Evolutionary conservation across 2,888 invertebrate species (phyloP).

Genomic region (Dyspetes luteomarginatus): DNA sequence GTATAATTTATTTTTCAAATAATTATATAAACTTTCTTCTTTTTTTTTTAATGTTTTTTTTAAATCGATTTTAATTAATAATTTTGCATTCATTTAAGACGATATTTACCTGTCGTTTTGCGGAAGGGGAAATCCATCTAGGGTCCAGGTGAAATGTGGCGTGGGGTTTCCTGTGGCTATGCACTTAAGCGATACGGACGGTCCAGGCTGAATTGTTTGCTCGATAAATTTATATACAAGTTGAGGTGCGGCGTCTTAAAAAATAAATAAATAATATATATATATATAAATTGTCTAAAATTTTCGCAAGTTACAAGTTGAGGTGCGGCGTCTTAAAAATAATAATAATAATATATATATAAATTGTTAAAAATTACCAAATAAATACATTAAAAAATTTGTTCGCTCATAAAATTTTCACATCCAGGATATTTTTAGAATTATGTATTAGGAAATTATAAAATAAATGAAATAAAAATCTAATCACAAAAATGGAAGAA

Average conservation of each 20-base stretch:
- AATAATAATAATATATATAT: not conserved
- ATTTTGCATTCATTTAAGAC: not conserved
- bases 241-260: conserved; percentile 93
- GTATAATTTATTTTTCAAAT: no score
- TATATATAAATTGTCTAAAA: not conserved
- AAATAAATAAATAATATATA: conserved; percentile 50
- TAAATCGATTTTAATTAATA: not conserved
- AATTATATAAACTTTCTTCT: no score
- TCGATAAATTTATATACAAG: conserved; percentile 96
- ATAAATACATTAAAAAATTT: no score
- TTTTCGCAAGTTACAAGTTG: no score
- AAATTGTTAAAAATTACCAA: not conserved
- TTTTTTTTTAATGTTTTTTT: not conserved
- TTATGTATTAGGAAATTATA: no score
- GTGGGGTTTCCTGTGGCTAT: conserved; percentile 97
- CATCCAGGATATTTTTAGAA: no score
- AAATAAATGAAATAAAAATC: not conserved
- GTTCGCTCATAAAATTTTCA: no score
- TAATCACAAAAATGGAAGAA: not conserved
- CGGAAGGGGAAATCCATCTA: conserved; percentile 94
- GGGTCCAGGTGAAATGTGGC: conserved; percentile 95
- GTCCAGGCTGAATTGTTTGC: conserved; percentile 95
- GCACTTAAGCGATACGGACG: conserved; percentile 95
- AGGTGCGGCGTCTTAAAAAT: conserved; percentile 91
- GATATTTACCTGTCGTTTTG: conserved; percentile 87